Conservation (phyloP, 1,140 invertebrate genomes). For the Melipona quadrifasciata region DNA sequence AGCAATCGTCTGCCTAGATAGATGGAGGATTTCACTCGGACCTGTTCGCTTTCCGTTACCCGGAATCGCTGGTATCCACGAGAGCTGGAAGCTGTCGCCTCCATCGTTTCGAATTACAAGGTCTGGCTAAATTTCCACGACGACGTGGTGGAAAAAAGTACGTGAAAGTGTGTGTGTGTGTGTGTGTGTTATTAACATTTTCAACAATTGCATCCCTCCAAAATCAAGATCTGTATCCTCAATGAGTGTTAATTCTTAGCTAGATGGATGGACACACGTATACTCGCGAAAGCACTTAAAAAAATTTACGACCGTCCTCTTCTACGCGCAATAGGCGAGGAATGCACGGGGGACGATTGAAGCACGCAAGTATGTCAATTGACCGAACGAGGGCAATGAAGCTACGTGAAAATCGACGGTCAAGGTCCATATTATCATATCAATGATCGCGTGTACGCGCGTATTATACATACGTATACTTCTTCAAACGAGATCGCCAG, state of each 20-base stretch:
- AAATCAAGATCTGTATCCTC: background rate
- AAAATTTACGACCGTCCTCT: conserved; percentile 20
- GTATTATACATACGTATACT: no score
- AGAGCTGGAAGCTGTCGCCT: background rate
- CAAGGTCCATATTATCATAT: conserved; percentile 37
- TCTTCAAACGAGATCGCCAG: background rate
- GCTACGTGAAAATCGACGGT: conserved; percentile 47
- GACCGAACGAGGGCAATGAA: conserved; percentile 35
- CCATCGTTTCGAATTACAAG: background rate
- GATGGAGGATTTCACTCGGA: conserved; percentile 50
- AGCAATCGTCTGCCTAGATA: conserved; percentile 56
- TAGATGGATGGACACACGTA: background rate
- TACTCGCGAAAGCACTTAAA: background rate
- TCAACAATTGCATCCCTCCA: no score
- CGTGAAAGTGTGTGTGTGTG: no score
- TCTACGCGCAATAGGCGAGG: background rate
- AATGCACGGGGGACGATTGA: conserved; percentile 1
- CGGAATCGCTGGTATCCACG: conserved; percentile 22
- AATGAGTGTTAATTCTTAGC: background rate
- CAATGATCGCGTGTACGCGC: background rate
- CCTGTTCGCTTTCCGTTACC: conserved; percentile 6
- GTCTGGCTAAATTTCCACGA: no score
- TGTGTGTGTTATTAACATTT: no score
- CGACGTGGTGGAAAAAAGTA: no score
- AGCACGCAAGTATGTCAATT: conserved; percentile 44